These are phyloP conservation scores for Sycophila texana DNA, from an alignment of 2,888 invertebrate genomes.

Conservation along the genomic window DNA sequence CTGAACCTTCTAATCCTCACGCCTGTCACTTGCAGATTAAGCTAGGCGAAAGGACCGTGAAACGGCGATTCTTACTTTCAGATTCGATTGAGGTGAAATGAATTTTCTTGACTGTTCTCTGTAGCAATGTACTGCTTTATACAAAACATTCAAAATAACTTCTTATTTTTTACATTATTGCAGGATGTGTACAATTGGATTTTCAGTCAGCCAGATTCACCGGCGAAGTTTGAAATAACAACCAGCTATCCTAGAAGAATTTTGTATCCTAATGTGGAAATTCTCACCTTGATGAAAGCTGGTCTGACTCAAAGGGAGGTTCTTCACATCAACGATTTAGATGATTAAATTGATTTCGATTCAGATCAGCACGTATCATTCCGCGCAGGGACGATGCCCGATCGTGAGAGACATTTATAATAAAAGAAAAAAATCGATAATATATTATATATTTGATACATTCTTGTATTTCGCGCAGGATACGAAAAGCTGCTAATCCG, in stretches of 20 bases:
- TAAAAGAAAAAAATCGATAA: slow-evolving; percentile 55
- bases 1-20: slow-evolving; percentile 82
- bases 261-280: slow-evolving; percentile 78
- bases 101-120: background rate
- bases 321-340: slow-evolving; percentile 94
- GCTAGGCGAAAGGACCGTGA: slow-evolving; percentile 91
- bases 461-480: slow-evolving; percentile 67
- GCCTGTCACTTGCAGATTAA: slow-evolving; percentile 92
- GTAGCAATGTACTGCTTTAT: background rate
- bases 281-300: slow-evolving; percentile 83
- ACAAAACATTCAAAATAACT: background rate
- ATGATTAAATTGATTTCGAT: slow-evolving; percentile 77
- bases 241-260: slow-evolving; percentile 95
- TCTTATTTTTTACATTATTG: slow-evolving; percentile 67
- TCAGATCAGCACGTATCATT: slow-evolving; percentile 59
- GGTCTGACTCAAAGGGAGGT: slow-evolving; percentile 94
- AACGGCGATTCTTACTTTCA: slow-evolving; percentile 88
- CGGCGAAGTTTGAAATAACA: slow-evolving; percentile 81
- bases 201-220: slow-evolving; percentile 95
- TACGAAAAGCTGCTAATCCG: slow-evolving; percentile 30
- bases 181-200: slow-evolving; percentile 96
- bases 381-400: slow-evolving; percentile 58
- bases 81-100: slow-evolving; percentile 88
- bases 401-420: slow-evolving; percentile 56
- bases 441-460: slow-evolving; percentile 69